phyloP scores from a whole-genome alignment of 30 jellyfish, hydroid and myxozoan species.

The Aurelia sp. region DNA sequence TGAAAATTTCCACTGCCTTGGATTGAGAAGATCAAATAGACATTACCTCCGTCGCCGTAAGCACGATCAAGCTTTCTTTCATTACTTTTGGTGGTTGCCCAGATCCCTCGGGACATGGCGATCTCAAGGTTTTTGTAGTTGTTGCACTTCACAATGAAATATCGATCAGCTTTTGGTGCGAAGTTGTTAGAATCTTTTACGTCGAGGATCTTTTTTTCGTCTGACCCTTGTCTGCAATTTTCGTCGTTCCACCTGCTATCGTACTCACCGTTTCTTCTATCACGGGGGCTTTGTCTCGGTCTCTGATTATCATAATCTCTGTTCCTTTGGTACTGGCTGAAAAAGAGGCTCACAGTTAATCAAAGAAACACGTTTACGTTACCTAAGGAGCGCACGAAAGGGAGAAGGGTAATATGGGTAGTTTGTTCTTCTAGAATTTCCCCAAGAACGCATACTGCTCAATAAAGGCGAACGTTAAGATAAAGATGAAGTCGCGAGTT shows the following conservation, averaged over 20 bases:
- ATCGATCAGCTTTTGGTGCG: conserved; percentile 39
- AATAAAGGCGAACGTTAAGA: too few species aligned
- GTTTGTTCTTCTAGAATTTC: too few species aligned
- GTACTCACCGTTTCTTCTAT: conserved; percentile 41
- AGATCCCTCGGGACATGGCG: conserved; percentile 88
- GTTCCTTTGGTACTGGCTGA: conserved; percentile 17
- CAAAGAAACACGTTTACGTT: too few species aligned
- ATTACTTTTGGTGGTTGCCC: conserved; percentile 98
- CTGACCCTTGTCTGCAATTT: conserved; percentile 14
- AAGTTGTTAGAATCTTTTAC: conserved; percentile 18
- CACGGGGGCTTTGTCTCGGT: conserved; percentile 30
- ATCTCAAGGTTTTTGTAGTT: conserved; percentile 88
- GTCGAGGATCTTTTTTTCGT: conserved; percentile 11
- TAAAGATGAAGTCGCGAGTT: too few species aligned
- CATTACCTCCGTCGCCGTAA: conserved; percentile 68
- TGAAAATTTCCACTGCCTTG: conserved; percentile 98
- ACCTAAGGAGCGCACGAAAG: too few species aligned
- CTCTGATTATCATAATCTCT: conserved; percentile 39
- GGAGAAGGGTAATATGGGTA: too few species aligned
- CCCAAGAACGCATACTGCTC: too few species aligned
- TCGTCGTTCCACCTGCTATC: conserved; percentile 17
- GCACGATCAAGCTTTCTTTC: conserved; percentile 93
- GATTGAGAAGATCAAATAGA: conserved; percentile 79
- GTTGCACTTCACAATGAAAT: conserved; percentile 90
- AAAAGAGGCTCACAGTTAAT: background rate